These are phyloP conservation scores for Heliconius aoede DNA, from an alignment of 2,888 invertebrate species.

Conservation along the genomic window DNA sequence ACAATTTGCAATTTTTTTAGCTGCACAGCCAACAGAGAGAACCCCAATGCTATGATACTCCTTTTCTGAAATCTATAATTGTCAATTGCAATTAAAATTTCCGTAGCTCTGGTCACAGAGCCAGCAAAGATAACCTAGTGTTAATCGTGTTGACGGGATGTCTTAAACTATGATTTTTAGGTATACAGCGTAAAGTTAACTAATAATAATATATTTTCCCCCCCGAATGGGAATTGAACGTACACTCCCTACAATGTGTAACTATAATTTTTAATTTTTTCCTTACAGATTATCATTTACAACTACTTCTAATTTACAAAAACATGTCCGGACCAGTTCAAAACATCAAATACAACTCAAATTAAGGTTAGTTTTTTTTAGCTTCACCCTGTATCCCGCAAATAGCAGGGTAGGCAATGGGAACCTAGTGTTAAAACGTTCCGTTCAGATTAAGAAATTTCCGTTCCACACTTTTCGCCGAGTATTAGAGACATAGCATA, in stretches of 20 bases:
- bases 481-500: no score
- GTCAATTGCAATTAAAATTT: no score
- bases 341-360: constrained; percentile 76
- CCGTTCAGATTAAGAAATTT: neutral
- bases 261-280: neutral
- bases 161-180: no score
- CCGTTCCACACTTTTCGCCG: no score
- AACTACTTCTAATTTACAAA: constrained; percentile 69
- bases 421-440: neutral
- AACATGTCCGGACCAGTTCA: constrained; percentile 73
- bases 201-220: no score
- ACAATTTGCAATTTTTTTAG: neutral
- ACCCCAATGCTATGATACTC: neutral
- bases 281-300: constrained; percentile 66
- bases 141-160: neutral
- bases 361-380: constrained; percentile 60
- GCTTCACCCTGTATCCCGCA: neutral
- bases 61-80: no score
- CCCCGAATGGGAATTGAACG: no score
- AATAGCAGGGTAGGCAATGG: neutral
- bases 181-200: no score
- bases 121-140: neutral
- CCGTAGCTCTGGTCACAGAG: neutral
- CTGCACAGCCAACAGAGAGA: neutral
- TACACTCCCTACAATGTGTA: no score